Evolutionary conservation across 2,888 invertebrate species (phyloP).

Genomic region (Leptinotarsa haldemani): DNA sequence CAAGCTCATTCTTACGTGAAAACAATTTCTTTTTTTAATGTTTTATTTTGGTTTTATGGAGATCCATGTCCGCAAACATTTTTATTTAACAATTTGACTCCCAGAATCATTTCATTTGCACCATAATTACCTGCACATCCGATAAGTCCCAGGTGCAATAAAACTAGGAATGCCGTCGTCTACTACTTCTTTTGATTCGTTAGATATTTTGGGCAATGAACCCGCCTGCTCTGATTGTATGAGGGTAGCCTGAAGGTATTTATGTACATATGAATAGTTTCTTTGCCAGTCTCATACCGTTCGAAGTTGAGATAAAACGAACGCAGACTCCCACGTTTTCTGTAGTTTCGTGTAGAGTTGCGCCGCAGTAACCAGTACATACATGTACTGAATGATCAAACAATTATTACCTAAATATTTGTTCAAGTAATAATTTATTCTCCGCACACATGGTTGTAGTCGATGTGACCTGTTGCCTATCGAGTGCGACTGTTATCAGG

Average conservation of each 20-base stretch:
- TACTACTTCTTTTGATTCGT: constrained; percentile 30
- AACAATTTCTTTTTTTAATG: background rate
- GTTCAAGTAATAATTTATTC: constrained; percentile 9
- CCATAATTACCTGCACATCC: constrained; percentile 8
- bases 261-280: constrained; percentile 53
- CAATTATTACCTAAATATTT: constrained; percentile 8
- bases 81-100: background rate
- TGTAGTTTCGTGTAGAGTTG: background rate
- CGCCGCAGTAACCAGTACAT: background rate
- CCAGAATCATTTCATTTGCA: background rate
- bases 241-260: constrained; percentile 53
- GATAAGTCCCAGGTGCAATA: constrained; percentile 25
- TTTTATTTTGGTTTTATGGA: background rate
- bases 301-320: constrained; percentile 9
- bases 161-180: constrained; percentile 33
- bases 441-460: constrained; percentile 37
- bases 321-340: constrained; percentile 10
- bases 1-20: too few species aligned
- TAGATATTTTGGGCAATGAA: constrained; percentile 51
- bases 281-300: constrained; percentile 17
- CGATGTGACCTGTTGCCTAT: constrained; percentile 34
- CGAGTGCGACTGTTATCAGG: constrained; percentile 32
- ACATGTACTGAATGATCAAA: background rate
- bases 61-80: background rate
- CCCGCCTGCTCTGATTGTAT: constrained; percentile 36